Evolutionary conservation across 2,888 invertebrate genomes (phyloP).

Genomic region (Spilarctia lutea): DNA sequence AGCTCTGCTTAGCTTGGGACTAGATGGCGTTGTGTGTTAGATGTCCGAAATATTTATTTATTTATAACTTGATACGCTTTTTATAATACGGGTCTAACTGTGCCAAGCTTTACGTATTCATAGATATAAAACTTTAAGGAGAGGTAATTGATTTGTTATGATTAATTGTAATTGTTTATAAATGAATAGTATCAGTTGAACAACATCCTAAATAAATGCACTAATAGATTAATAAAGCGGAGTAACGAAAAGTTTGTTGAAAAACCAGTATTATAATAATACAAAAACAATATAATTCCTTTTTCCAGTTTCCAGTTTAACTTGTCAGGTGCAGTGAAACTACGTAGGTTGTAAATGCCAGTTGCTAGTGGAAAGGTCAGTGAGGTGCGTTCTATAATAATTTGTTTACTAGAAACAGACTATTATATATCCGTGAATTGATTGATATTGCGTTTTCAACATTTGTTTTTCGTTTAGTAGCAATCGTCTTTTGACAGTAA

Average conservation of each 20-base stretch:
- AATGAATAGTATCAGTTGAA: not conserved
- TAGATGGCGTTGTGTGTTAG: too few species aligned
- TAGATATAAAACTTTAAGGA: too few species aligned
- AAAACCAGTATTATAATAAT: not conserved
- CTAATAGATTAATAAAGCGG: too few species aligned
- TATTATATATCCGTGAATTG: not conserved
- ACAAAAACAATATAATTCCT: conserved; percentile 1
- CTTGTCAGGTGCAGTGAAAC: conserved; percentile 13
- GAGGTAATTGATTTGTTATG: not conserved
- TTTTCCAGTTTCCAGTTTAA: not conserved
- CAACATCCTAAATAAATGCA: not conserved
- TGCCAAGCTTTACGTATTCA: too few species aligned
- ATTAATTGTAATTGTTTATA: not conserved
- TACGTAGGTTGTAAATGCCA: conserved; percentile 14
- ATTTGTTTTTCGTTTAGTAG: not conserved
- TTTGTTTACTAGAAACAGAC: not conserved
- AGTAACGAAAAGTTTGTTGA: too few species aligned
- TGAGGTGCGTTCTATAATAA: not conserved
- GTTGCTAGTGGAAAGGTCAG: conserved; percentile 10
- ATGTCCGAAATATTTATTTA: too few species aligned
- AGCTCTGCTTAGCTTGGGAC: too few species aligned
- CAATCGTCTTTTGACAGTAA: not conserved
- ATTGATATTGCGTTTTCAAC: not conserved
- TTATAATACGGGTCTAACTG: too few species aligned
- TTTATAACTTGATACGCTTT: too few species aligned